Percentiles rank a stretch among this genome's conserved stretches.
Conservation (phyloP, 2,113 vertebrate species). For the Psilopogon haemacephalus region DNA sequence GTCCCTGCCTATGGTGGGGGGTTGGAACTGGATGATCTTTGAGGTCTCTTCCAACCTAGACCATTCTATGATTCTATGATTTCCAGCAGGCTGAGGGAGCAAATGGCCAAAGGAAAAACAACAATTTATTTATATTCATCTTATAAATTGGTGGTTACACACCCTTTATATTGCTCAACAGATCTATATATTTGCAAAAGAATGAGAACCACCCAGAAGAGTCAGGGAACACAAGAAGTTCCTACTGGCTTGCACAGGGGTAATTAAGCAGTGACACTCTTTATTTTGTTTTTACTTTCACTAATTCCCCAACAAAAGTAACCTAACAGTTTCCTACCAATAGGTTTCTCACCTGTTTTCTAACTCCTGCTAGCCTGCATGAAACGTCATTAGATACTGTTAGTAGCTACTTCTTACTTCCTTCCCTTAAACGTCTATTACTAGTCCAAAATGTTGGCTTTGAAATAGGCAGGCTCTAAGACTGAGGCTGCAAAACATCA, state of each 20-base stretch:
- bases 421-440: background rate
- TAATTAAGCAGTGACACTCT: background rate
- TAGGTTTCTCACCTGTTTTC: background rate
- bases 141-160: background rate
- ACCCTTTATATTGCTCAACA: background rate
- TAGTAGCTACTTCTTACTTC: background rate
- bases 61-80: too few relatives aligned
- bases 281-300: too few relatives aligned
- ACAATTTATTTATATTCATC: background rate
- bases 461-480: background rate
- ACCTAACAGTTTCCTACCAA: background rate
- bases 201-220: background rate
- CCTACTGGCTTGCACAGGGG: background rate
- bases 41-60: too few relatives aligned
- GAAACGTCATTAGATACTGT: background rate
- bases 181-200: background rate
- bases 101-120: background rate
- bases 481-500: background rate
- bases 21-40: too few relatives aligned
- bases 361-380: background rate
- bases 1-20: too few relatives aligned
- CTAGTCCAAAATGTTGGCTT: background rate
- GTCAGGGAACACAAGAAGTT: background rate
- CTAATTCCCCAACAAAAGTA: background rate
- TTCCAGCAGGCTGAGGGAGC: background rate